These are phyloP conservation scores for Malaclemys terrapin DNA, from an alignment of 2,113 vertebrate genomes.

Conservation along the genomic window DNA sequence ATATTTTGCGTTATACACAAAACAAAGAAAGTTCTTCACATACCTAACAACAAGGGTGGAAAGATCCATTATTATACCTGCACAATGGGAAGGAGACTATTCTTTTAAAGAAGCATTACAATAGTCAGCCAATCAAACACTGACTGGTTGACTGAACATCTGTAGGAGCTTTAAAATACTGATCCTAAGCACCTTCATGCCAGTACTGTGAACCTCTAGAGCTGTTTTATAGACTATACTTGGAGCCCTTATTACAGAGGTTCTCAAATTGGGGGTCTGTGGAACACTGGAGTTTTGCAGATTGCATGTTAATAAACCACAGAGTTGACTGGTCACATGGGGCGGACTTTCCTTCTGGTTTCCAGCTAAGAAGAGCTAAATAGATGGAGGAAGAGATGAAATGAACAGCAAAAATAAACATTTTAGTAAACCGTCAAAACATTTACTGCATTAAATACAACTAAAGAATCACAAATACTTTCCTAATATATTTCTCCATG, in stretches of 20 bases:
- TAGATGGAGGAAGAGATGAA: slow-evolving; percentile 54
- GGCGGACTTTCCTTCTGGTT: slow-evolving; percentile 12
- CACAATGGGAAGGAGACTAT: neutral
- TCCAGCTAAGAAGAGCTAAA: slow-evolving; percentile 50
- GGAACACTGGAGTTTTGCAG: neutral
- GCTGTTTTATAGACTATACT: neutral
- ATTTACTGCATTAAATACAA: slow-evolving; percentile 55
- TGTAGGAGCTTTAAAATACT: neutral
- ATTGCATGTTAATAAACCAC: neutral
- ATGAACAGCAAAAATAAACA: slow-evolving; percentile 61
- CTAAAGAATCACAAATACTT: slow-evolving; percentile 69
- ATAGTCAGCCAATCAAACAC: neutral
- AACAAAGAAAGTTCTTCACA: slow-evolving; percentile 7
- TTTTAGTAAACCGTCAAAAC: slow-evolving; percentile 49
- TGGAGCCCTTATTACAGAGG: neutral
- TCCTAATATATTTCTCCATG: slow-evolving; percentile 18
- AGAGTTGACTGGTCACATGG: slow-evolving; percentile 54
- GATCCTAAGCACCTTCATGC: slow-evolving; percentile 18
- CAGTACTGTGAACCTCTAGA: slow-evolving; percentile 11
- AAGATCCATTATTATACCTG: neutral
- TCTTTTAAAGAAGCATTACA: slow-evolving; percentile 9
- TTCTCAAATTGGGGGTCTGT: slow-evolving; percentile 22
- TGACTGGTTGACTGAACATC: neutral
- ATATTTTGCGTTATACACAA: neutral
- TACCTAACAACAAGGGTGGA: neutral